Conservation (phyloP, 2,797 vertebrate species). For the Rhynchotus rufescens region DNA sequence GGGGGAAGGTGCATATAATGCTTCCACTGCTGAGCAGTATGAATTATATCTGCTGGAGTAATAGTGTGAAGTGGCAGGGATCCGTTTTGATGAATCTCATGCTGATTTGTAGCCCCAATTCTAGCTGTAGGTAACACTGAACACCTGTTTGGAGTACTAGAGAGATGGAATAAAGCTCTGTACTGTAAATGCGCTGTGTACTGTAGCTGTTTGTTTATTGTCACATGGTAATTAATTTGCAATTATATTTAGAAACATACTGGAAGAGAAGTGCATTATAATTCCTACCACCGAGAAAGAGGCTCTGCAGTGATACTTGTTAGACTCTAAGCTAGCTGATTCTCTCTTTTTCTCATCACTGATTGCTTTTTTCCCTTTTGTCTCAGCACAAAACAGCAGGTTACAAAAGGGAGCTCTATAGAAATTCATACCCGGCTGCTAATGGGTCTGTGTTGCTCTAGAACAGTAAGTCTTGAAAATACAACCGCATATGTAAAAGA, state of each 20-base stretch:
- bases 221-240: slow-evolving; percentile 61
- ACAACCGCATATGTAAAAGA: background rate
- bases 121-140: slow-evolving; percentile 73
- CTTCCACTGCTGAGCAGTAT: slow-evolving; percentile 71
- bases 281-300: slow-evolving; percentile 64
- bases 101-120: slow-evolving; percentile 74
- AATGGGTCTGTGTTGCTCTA: background rate
- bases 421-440: slow-evolving; percentile 2
- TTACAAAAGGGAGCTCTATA: slow-evolving; percentile 13
- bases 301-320: slow-evolving; percentile 49
- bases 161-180: slow-evolving; percentile 40
- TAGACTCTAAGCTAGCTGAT: slow-evolving; percentile 37
- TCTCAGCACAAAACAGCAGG: slow-evolving; percentile 33
- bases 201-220: slow-evolving; percentile 66
- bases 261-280: slow-evolving; percentile 24
- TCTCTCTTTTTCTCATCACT: slow-evolving; percentile 37
- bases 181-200: slow-evolving; percentile 25
- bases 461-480: background rate
- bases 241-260: slow-evolving; percentile 69
- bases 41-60: slow-evolving; percentile 74
- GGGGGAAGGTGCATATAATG: slow-evolving; percentile 57
- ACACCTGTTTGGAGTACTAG: slow-evolving; percentile 74
- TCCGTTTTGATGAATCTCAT: slow-evolving; percentile 73
- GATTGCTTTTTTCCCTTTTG: slow-evolving; percentile 27
- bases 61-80: slow-evolving; percentile 72